Conservation (phyloP, 2,888 invertebrate species). For the Blastobasis lacticolella region DNA sequence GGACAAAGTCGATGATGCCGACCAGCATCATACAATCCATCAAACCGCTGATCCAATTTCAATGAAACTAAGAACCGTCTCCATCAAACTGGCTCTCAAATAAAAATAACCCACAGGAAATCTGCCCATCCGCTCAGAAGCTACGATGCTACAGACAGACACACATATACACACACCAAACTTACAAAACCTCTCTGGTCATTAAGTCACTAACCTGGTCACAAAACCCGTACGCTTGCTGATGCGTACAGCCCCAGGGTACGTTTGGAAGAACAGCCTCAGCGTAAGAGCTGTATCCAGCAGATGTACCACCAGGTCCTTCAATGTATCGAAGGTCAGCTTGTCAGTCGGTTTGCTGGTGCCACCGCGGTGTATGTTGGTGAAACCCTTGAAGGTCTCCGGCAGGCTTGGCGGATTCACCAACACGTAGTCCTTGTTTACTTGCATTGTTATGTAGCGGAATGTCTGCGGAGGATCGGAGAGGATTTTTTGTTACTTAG, state of each 20-base stretch:
- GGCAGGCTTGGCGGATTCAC: conserved; percentile 61
- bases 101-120: too few relatives aligned
- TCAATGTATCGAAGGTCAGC: conserved; percentile 64
- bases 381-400: conserved; percentile 61
- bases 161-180: background rate
- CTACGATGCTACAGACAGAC: too few relatives aligned
- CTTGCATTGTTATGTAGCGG: conserved; percentile 66
- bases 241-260: conserved; percentile 69
- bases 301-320: conserved; percentile 79
- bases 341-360: conserved; percentile 35
- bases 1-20: too few relatives aligned
- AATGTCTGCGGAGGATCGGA: conserved; percentile 42
- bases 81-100: too few relatives aligned
- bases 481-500: background rate
- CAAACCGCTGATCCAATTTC: too few relatives aligned
- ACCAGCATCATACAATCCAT: too few relatives aligned
- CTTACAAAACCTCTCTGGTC: background rate
- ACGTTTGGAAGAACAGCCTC: conserved; percentile 79
- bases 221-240: conserved; percentile 75
- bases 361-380: conserved; percentile 49
- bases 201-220: conserved; percentile 54
- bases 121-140: too few relatives aligned
- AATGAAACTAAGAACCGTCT: too few relatives aligned
- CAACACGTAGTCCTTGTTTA: conserved; percentile 61
- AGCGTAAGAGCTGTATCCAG: conserved; percentile 82